Base-by-base conservation (phyloP, 2,888 invertebrate species). In the Drosophila emarginata region DNA sequence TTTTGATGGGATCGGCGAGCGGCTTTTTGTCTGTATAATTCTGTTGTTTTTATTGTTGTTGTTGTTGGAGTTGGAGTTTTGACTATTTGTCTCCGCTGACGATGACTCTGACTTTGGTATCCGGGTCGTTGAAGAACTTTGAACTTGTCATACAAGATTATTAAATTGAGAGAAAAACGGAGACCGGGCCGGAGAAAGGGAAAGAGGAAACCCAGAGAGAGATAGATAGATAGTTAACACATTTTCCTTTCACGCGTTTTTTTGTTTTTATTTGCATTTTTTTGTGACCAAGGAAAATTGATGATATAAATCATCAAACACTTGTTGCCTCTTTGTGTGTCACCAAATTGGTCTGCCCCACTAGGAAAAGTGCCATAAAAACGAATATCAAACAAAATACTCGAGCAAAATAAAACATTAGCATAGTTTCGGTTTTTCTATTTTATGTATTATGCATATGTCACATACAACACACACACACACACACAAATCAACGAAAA, bases 301-400 rank as follows among this genome's bases (percentile, higher is more conserved):
- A 65, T 51, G 14, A 36, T 59, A 71, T 72, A 72, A 72, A 64
- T 72, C 72, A 71, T 72, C 51, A 52, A 57, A 54, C 59, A 64
- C 54, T 54, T 54, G 54, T 54, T 54, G 54, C 32, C 32, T 11
- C 11, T 21, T 21, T 36, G 18, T 54, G 67, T 69, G 77, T 82
- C 73, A 75, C 72, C 70, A 82, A 80, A 79, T 85, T 71, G 83
- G 78, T 72, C 59, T 64, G 72, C 72, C 70, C 58, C 64, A 64
- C 54, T 64, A 71, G 9, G 59, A 71, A 52, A 58, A 64, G 45
- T 66, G 50, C 45, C 28, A 72, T 72, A 54, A 59, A 26, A 54
- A 28, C 40, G 21, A 45, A 45, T 12, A 18, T 45, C 45, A 45
- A 45, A 45, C 45, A 45, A 45, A 45, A 45, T 45, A 21, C 4